phyloP scores from a whole-genome alignment of 1,140 invertebrate species.

The Trichonephila clavipes region DNA sequence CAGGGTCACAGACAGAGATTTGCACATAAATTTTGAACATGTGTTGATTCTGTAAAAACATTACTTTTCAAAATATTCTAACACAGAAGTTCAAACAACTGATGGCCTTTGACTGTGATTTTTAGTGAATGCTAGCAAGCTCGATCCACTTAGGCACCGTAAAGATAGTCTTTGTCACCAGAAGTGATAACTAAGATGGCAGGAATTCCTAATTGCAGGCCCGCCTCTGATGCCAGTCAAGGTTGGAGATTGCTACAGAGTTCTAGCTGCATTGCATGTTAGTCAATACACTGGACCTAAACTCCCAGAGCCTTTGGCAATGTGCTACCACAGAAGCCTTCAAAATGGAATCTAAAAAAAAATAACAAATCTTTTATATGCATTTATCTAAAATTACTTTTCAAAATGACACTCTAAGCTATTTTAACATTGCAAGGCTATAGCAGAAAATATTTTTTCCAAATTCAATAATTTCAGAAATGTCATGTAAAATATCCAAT shows the following conservation, averaged over 20 bases:
- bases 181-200: slow-evolving; percentile 53
- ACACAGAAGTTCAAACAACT: slow-evolving; percentile 50
- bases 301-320: slow-evolving; percentile 82
- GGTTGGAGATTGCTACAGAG: slow-evolving; percentile 72
- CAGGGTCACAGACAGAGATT: slow-evolving; percentile 50
- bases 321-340: slow-evolving; percentile 88
- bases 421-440: no score
- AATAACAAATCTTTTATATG: no score
- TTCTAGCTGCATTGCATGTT: slow-evolving; percentile 60
- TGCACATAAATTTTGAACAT: slow-evolving; percentile 62
- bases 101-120: slow-evolving; percentile 32
- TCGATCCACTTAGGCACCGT: slow-evolving; percentile 75
- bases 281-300: slow-evolving; percentile 32
- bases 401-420: no score
- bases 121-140: slow-evolving; percentile 73
- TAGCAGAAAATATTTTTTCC: no score
- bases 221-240: slow-evolving; percentile 59
- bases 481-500: no score
- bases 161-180: slow-evolving; percentile 69
- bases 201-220: slow-evolving; percentile 59
- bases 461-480: no score
- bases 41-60: slow-evolving; percentile 40
- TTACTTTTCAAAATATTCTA: slow-evolving; percentile 59
- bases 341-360: slow-evolving; percentile 86
- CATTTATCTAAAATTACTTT: background rate